These are phyloP conservation scores for Drosophila maculinotata DNA, from an alignment of 2,888 invertebrate species.

Conservation along the genomic window DNA sequence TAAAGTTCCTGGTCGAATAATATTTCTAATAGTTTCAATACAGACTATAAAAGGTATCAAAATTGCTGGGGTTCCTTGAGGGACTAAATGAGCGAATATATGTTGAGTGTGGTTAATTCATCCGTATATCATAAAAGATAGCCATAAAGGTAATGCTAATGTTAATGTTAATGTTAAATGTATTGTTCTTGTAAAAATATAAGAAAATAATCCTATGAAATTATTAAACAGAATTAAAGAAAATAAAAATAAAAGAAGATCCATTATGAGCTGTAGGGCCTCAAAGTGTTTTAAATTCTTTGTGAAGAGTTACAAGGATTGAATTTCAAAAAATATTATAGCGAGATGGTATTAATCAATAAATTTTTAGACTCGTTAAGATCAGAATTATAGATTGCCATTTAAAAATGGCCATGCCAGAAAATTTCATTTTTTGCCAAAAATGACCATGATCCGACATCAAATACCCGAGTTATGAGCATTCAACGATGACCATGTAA, in stretches of 20 bases:
- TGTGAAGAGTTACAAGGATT: slow-evolving; percentile 77
- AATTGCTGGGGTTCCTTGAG: slow-evolving; percentile 88
- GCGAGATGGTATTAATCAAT: slow-evolving; percentile 87
- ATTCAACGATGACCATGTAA: too few relatives aligned
- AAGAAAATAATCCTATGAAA: slow-evolving; percentile 88
- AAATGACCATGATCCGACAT: too few relatives aligned
- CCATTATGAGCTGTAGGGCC: slow-evolving; percentile 85
- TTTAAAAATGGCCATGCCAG: too few relatives aligned
- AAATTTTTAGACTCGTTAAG: too few relatives aligned
- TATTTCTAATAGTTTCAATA: slow-evolving; percentile 91
- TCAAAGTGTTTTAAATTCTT: slow-evolving; percentile 83
- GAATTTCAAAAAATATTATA: slow-evolving; percentile 86
- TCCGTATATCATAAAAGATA: slow-evolving; percentile 88
- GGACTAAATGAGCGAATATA: slow-evolving; percentile 89
- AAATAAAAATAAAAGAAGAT: slow-evolving; percentile 86
- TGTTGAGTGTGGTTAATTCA: slow-evolving; percentile 88
- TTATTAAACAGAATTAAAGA: slow-evolving; percentile 88
- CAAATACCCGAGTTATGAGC: too few relatives aligned
- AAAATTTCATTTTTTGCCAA: too few relatives aligned
- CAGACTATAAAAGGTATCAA: slow-evolving; percentile 90
- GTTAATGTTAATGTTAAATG: slow-evolving; percentile 88
- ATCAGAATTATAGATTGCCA: too few relatives aligned
- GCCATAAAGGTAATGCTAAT: slow-evolving; percentile 88
- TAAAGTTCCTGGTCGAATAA: slow-evolving; percentile 90
- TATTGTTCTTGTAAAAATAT: slow-evolving; percentile 89